phyloP scores from a whole-genome alignment of 2,113 vertebrate genomes.

The Sinocyclocheilus anshuiensis region DNA sequence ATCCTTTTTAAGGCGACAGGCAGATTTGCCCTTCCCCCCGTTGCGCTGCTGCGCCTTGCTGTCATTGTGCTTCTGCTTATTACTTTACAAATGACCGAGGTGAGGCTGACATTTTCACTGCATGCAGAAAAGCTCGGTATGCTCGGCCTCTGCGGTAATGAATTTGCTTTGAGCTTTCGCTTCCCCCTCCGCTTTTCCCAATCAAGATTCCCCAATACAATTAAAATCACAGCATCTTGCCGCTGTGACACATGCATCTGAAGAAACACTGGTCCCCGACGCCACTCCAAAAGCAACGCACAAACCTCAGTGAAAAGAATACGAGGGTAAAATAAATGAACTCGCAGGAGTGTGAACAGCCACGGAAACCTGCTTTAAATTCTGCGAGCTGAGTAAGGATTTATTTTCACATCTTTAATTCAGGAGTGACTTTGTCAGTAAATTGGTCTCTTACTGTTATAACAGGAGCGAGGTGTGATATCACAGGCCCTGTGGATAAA shows the following conservation, averaged over 20 bases:
- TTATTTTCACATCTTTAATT: conserved; percentile 63
- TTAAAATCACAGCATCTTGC: conserved; percentile 83
- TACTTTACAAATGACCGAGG: conserved; percentile 97
- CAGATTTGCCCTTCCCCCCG: conserved; percentile 88
- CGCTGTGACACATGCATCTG: conserved; percentile 76
- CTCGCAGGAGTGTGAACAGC: conserved; percentile 57
- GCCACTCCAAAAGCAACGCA: conserved; percentile 61
- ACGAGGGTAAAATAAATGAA: conserved; percentile 67
- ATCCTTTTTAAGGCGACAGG: conserved; percentile 81
- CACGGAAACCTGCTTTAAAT: conserved; percentile 66
- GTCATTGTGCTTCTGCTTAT: conserved; percentile 92
- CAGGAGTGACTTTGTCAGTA: conserved; percentile 64
- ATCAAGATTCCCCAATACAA: conserved; percentile 90
- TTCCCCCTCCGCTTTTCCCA: conserved; percentile 85
- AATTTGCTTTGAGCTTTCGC: conserved; percentile 85
- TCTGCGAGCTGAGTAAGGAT: conserved; percentile 62
- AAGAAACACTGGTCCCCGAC: conserved; percentile 56
- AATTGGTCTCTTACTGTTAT: conserved; percentile 59
- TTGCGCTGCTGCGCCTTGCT: conserved; percentile 77
- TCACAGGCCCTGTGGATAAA: conserved; percentile 5
- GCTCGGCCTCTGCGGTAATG: conserved; percentile 82
- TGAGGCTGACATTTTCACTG: conserved; percentile 90
- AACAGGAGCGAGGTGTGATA: conserved; percentile 20
- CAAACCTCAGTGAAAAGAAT: conserved; percentile 43
- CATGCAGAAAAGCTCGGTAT: conserved; percentile 81